Base-by-base conservation (phyloP, 2,797 vertebrate species). In the Falco columbarius region DNA sequence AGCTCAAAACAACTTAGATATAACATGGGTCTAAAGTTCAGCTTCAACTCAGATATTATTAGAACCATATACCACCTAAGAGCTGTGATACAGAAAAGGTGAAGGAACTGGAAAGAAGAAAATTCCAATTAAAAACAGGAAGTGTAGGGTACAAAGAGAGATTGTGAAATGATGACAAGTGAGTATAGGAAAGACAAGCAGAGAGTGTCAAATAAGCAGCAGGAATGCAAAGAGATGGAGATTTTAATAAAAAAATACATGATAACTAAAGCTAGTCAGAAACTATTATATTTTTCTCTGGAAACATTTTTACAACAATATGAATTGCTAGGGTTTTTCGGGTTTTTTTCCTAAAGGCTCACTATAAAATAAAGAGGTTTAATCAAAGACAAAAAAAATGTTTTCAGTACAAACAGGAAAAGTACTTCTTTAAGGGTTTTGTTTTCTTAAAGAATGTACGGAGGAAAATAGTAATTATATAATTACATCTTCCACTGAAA, bases 91-190 rank as follows among this genome's bases (percentile, higher is more conserved):
- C 42, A 74, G 63, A 92, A 92, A 91, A 93, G 56, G 86, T 72
- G 27, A 87, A 87, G 65, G n/a, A 93, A 80, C 34, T 36, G 30
- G 51, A 87, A 94, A 96, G 74, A 89, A 81, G 27, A 93, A 93
- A 92, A 95, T 74, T 89, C 94, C 83, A 96, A 95, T 96, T 97
- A 96, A 93, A 95, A 88, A 65, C 30, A 90, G 81, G 79, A 96
- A 90, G 72, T 49, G 36, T 70, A 54, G 56, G 92, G 42, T 75
- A 94, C 84, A 96, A 96, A 95, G 74, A 77, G 27, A 82, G n/a
- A 82, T 44, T 82, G 72, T 94, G 90, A 91, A 93, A 92, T 40
- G 49, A 55, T 94, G 89, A 90, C 1, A 8, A 95, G 56, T 0
- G 0, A 92, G 38, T 77, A 66, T 13, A 82, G 72, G 77, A 94